Base-by-base conservation (phyloP, 1,140 invertebrate species). In the Drosophila asahinai region DNA sequence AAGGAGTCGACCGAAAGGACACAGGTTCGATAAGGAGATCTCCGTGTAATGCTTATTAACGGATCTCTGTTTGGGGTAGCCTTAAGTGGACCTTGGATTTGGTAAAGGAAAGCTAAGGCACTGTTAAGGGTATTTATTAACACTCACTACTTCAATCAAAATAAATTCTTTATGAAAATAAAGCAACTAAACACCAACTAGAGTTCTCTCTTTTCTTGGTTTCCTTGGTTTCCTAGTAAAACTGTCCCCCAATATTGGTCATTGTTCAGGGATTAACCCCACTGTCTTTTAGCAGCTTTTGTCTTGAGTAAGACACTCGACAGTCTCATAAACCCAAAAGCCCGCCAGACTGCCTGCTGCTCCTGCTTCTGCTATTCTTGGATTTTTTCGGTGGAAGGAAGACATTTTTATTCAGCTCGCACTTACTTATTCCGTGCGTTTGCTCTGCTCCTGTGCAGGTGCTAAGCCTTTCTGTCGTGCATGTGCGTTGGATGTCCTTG, bases 371-470 rank as follows among this genome's bases (percentile, higher is more conserved):
- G 27, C 27, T 77, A 55, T 43, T 47, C 36, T 52, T 66, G 30
- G 22, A 22, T 33, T 42, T 67, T 77, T 71, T 71, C 40, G 19
- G 33, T 36, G 25, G n/a, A 51, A 27, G 52, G 15, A 59, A 43
- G 49, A 61, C 19, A 71, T 72, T 78, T 48, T 51, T 72, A 77
- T 62, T 43, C 64, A 55, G 74, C 66, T 73, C 70, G 73, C 73
- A 87, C 84, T 87, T 87, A 83, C 80, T 72, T 87, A 87, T 87
- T 89, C 84, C 62, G 77, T 77, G 65, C 83, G 83, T 89, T 68
- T 63, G 64, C 70, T 58, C 58, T 80, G 43, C 66, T 48, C 54
- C 58, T 87, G 78, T 30, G 81, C 84, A 89, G 84, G 84, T 87
- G 84, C 73, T 87, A 87, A 87, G 84, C 68, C 73, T 67, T 48